Evolutionary conservation across 1,140 invertebrate species (phyloP), one percentile per base, ranked within the genome.

Genomic region (Goniozus legneri): DNA sequence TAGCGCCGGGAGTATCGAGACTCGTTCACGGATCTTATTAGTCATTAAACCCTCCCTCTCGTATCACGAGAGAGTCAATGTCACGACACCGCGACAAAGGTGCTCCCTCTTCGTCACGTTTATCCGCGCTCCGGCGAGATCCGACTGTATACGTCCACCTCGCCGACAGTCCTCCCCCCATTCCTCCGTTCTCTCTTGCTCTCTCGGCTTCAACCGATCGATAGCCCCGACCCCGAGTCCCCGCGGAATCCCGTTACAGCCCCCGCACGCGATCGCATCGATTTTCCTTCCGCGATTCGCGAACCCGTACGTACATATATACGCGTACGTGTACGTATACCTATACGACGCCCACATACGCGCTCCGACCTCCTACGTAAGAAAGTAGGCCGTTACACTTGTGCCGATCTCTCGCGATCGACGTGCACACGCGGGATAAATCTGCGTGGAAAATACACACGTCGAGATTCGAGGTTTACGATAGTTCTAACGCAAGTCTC

Each of bases 191-290:
- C 18, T 46, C 39, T 45, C 19, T 14, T 44, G 3, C 38, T 44
- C 46, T 37, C 47, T 49, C 33, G 39, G 54, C 41, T 27, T 35
- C 33, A 33, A 15, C 33, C 52, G 49, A 53, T 59, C 60, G 47
- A 65, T 45, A 50, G 52, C 46, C 15, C 21, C 56, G 48, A 56
- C 50, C 47, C 48, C 44, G 45, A 50, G 47, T 38, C 53, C 43
- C n/a, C n/a, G n/a, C 16, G 51, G 45, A 60, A 60, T 67, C 52
- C 64, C 61, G 63, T 67, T 69, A 69, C 50, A 48, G 54, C 36
- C 56, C 48, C 34, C 34, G 52, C 61, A 58, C 56, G 54, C 60
- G 58, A 68, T 64, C 54, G 13, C 52, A 56, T 62, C 54, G 58
- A 58, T 65, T 65, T 62, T 59, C 58, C 47, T 49, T 64, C 58